Percentiles rank a stretch among this genome's conserved stretches.
phyloP scores from a whole-genome alignment of 2,888 invertebrate species.

The Germaria angustata region DNA sequence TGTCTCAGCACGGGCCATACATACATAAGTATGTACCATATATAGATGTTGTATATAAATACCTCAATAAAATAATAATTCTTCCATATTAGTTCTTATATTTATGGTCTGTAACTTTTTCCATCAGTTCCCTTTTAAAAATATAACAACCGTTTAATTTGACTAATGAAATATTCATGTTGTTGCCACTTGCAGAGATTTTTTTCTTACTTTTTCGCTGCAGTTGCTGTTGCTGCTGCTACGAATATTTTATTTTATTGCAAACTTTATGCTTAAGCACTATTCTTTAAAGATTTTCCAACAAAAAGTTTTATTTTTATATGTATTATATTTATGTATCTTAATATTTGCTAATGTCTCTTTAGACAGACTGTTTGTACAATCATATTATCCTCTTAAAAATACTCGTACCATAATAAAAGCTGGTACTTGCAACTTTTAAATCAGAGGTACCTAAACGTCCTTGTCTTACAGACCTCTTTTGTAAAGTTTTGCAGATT shows the following conservation, averaged over 20 bases:
- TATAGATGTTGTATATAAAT: too few relatives aligned
- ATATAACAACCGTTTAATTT: slow-evolving; percentile 54
- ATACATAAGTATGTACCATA: too few relatives aligned
- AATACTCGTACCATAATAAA: background rate
- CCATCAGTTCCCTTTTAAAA: background rate
- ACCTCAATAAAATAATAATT: too few relatives aligned
- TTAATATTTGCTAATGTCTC: slow-evolving; percentile 7
- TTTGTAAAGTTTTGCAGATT: too few relatives aligned
- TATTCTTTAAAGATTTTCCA: background rate
- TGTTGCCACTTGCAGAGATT: slow-evolving; percentile 48
- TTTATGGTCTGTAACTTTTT: background rate
- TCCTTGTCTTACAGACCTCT: background rate
- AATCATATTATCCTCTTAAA: background rate
- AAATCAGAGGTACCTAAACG: background rate
- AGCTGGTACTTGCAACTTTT: background rate
- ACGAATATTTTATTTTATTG: background rate
- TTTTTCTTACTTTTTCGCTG: background rate
- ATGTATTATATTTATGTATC: background rate
- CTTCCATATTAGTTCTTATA: background rate
- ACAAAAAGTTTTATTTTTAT: slow-evolving; percentile 15
- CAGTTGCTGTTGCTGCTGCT: background rate
- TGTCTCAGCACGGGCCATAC: too few relatives aligned
- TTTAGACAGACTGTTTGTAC: background rate
- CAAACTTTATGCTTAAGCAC: background rate
- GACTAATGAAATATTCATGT: slow-evolving; percentile 63